Percentiles rank a stretch among this genome's conserved stretches.
phyloP scores from a whole-genome alignment of 2,797 vertebrate genomes.

The Peromyscus aztecus region DNA sequence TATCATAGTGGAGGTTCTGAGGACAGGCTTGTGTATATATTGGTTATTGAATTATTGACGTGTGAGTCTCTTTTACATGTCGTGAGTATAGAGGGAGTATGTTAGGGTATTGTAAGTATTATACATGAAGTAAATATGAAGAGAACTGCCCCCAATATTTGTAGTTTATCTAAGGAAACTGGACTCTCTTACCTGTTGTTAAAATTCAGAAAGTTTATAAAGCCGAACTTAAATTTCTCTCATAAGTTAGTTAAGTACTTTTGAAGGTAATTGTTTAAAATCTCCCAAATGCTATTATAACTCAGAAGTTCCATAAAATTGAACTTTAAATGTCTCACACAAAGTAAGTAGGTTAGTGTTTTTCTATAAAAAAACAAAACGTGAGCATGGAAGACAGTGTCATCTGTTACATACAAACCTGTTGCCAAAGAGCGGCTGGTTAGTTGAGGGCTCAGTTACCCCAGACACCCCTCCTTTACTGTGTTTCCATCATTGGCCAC shows the following conservation, averaged over 20 bases:
- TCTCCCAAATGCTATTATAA: conserved; percentile 34
- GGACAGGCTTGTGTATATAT: background rate
- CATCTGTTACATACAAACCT: background rate
- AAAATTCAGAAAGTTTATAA: conserved; percentile 32
- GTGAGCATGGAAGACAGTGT: background rate
- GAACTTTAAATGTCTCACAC: background rate
- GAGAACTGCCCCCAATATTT: background rate
- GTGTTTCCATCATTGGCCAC: background rate
- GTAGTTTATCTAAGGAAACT: background rate
- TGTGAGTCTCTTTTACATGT: conserved; percentile 1
- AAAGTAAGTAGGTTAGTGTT: conserved; percentile 32
- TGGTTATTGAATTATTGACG: background rate
- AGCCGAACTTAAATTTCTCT: conserved; percentile 17
- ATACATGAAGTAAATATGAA: background rate
- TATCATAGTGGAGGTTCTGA: background rate
- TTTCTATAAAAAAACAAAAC: conserved; percentile 5
- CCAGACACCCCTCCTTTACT: background rate
- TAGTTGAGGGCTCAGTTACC: background rate
- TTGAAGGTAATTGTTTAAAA: conserved; percentile 44
- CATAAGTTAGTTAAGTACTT: background rate
- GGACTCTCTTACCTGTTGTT: conserved; percentile 3
- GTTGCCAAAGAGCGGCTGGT: background rate
- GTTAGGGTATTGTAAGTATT: background rate
- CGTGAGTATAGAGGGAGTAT: conserved; percentile 1
- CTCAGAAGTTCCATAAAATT: conserved; percentile 39